These are phyloP conservation scores for Alosa alosa DNA, from an alignment of 2,113 vertebrate genomes.

Conservation along the genomic window DNA sequence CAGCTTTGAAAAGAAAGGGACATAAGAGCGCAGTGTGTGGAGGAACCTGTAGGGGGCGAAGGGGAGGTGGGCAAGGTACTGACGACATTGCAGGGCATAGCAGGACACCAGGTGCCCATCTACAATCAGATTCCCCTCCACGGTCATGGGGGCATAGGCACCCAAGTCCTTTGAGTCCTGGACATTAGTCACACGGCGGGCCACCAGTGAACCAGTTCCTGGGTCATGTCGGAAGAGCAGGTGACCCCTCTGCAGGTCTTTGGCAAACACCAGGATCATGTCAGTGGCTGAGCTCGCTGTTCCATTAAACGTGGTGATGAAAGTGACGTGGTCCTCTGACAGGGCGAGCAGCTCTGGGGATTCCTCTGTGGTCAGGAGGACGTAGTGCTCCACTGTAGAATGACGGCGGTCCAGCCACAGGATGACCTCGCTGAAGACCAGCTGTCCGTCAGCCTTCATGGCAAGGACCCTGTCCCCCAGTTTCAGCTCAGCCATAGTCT, in stretches of 20 bases:
- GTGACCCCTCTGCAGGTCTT: constrained; percentile 27
- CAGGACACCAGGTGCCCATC: constrained; percentile 34
- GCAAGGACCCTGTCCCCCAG: constrained; percentile 34
- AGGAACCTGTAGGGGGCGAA: constrained; percentile 37
- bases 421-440: constrained; percentile 33
- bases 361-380: constrained; percentile 24
- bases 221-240: constrained; percentile 25
- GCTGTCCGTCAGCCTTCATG: constrained; percentile 18
- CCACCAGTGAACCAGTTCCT: background rate
- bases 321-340: constrained; percentile 29
- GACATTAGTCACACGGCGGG: constrained; percentile 29
- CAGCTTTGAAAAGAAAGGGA: background rate
- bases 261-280: constrained; percentile 30
- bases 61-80: constrained; percentile 28
- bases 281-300: background rate
- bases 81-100: constrained; percentile 30
- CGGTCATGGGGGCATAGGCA: constrained; percentile 37
- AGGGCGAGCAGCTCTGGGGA: constrained; percentile 1
- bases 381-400: constrained; percentile 4
- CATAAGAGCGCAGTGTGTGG: constrained; percentile 20
- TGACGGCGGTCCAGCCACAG: constrained; percentile 35
- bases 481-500: constrained; percentile 32
- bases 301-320: constrained; percentile 25
- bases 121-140: constrained; percentile 35
- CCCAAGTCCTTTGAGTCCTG: constrained; percentile 18